A percentile compares a stretch with the other conserved stretches of the same genome.
Conservation (phyloP, 2,797 vertebrate genomes). For the Lophius americanus region DNA sequence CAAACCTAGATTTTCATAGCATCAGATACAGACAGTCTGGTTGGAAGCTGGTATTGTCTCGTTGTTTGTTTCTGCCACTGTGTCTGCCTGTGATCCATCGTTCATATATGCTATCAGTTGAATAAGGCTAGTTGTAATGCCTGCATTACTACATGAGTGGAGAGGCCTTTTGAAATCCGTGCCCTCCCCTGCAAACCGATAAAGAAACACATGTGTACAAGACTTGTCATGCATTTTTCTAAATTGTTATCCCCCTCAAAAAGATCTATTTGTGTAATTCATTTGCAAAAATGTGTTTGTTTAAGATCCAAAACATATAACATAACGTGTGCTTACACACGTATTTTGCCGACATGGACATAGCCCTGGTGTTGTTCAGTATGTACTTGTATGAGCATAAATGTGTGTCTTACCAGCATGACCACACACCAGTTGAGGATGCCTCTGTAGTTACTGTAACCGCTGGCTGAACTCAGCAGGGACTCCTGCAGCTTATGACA, state of each 20-base stretch:
- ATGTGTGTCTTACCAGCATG: constrained; percentile 87
- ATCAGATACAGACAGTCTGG: constrained; percentile 4
- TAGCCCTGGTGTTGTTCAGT: not conserved
- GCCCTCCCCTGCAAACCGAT: too few species aligned
- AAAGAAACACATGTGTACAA: too few species aligned
- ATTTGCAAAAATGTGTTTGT: not conserved
- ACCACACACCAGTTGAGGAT: constrained; percentile 95
- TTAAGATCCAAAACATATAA: not conserved
- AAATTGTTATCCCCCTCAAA: too few species aligned
- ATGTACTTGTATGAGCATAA: not conserved
- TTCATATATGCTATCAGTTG: not conserved
- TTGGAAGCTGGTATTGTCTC: not conserved
- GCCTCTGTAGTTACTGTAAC: constrained; percentile 91
- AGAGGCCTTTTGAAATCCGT: not conserved
- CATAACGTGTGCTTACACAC: not conserved
- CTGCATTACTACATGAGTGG: not conserved
- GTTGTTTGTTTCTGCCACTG: not conserved
- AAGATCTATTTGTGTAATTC: not conserved
- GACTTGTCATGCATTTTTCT: too few species aligned
- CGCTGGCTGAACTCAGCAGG: constrained; percentile 88
- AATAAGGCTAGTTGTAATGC: not conserved
- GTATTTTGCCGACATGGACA: not conserved
- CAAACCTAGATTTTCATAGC: constrained; percentile 3
- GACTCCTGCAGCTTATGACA: constrained; percentile 89
- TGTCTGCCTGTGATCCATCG: not conserved